Base-by-base conservation (phyloP, 2,888 invertebrate genomes). In the Monochamus alternatus region DNA sequence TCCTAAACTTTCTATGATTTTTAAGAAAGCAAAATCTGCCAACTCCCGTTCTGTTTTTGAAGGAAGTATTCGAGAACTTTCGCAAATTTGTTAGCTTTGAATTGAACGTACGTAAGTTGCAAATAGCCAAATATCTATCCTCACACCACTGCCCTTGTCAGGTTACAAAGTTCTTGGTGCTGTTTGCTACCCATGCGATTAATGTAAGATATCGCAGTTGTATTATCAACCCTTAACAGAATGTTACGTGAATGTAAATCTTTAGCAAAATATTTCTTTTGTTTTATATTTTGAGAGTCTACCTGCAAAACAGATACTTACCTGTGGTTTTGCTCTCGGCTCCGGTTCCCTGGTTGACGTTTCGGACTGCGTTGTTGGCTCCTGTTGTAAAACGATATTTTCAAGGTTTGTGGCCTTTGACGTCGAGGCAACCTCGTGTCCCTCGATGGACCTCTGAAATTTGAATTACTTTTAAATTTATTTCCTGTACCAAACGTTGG, bases 11-110 rank as follows among this genome's bases (percentile, higher is more conserved):
- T 30, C 5, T 8, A 59, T 22, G 14, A 72, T 60, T 0, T 47
- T 10, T 43, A 3, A n/a, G 62, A 66, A 75, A 31, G 65, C 66
- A 65, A 10, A 71, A 38, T 51, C 32, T 10, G 72, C 22, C 8
- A 72, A 47, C 32, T 65, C 62, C 72, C 72, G 76, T 64, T 78
- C 78, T 14, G 76, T 76, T 22, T 76, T 68, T 5, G 51, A 10
- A 8, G 74, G 14, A 22, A 74, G 30, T n/a, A 51, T 44, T 4
- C 75, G 31, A 31, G 75, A 77, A 38, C 51, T 59, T 44, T 9
- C 55, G 43, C 62, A 10, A 74, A 65, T 47, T 71, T 65, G 22
- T 59, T 59, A 5, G 12, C 10, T 14, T 59, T 59, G 10, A 30
- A 59, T 12, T 22, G 4, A 59, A n/a, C n/a, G n/a, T n/a, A 59